Percentiles rank a stretch among this genome's conserved stretches.
phyloP scores from a whole-genome alignment of 2,888 invertebrate genomes.

The Cremastobaeus sp. region DNA sequence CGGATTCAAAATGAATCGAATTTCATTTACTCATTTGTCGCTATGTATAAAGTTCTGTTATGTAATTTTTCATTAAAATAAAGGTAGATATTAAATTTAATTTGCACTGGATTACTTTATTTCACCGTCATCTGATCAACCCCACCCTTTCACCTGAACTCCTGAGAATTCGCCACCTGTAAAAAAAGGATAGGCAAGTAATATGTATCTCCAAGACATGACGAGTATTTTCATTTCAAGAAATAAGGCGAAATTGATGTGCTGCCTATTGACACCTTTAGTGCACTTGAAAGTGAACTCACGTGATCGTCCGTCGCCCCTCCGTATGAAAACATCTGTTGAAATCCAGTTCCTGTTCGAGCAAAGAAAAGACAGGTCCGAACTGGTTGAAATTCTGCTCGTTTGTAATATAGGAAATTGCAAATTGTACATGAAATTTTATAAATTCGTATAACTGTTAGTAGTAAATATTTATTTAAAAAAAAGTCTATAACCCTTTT shows the following conservation, averaged over 20 bases:
- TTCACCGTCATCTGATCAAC: no score
- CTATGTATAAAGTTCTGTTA: conserved; percentile 67
- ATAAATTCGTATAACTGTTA: no score
- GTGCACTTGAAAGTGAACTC: not conserved
- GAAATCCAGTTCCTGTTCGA: not conserved
- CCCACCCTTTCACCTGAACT: not conserved
- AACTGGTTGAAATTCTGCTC: not conserved
- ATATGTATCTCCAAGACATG: no score
- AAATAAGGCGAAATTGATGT: no score
- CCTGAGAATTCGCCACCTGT: not conserved
- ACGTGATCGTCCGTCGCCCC: not conserved
- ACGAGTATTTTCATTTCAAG: no score
- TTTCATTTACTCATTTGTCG: conserved; percentile 51
- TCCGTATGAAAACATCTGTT: conserved; percentile 15
- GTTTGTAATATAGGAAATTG: no score
- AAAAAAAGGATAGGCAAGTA: no score
- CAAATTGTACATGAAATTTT: no score
- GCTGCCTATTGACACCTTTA: no score
- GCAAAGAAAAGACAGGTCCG: not conserved
- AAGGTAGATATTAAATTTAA: conserved; percentile 51
- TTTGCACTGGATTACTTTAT: not conserved
- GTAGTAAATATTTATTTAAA: no score
- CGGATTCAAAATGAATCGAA: conserved; percentile 61
- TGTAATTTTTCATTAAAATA: conserved; percentile 66
- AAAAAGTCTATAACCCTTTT: no score